Conservation (phyloP, 2,113 vertebrate genomes). For the Callipepla squamata region DNA sequence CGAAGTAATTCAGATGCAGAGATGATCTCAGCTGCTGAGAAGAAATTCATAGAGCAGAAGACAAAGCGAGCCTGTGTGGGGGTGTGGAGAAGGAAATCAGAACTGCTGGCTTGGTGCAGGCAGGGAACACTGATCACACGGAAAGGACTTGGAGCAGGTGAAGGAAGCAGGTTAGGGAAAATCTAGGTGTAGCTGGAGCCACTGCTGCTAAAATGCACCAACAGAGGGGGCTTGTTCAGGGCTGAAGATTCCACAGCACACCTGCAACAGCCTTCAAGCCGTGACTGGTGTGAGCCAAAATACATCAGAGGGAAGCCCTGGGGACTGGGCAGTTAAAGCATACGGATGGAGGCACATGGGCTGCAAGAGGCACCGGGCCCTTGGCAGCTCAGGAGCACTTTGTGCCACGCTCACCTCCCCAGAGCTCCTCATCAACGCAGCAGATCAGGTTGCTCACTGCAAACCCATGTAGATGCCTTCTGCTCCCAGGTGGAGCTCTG, state of each 20-base stretch:
- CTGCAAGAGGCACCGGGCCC: not conserved
- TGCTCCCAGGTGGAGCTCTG: not conserved
- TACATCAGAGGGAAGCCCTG: fast-evolving
- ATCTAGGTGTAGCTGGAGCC: not conserved
- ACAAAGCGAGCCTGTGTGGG: conserved; percentile 32
- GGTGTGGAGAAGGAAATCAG: not conserved
- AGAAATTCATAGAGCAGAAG: not conserved
- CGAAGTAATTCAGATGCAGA: conserved; percentile 45
- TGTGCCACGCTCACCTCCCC: not conserved
- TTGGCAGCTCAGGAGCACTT: not conserved
- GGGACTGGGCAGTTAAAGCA: not conserved
- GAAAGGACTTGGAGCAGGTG: not conserved
- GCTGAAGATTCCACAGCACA: not conserved
- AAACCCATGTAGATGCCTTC: not conserved
- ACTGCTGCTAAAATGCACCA: fast-evolving
- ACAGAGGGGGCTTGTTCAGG: not conserved
- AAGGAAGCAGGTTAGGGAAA: not conserved
- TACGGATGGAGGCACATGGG: fast-evolving
- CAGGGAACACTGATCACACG: not conserved
- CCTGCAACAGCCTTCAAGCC: not conserved
- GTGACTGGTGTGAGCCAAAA: not conserved
- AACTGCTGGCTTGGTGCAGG: not conserved
- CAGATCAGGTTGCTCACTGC: not conserved
- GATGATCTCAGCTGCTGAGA: not conserved
- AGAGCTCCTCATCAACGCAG: not conserved